Conservation (phyloP, 2,888 invertebrate genomes). For the Geotrupes spiniger region DNA sequence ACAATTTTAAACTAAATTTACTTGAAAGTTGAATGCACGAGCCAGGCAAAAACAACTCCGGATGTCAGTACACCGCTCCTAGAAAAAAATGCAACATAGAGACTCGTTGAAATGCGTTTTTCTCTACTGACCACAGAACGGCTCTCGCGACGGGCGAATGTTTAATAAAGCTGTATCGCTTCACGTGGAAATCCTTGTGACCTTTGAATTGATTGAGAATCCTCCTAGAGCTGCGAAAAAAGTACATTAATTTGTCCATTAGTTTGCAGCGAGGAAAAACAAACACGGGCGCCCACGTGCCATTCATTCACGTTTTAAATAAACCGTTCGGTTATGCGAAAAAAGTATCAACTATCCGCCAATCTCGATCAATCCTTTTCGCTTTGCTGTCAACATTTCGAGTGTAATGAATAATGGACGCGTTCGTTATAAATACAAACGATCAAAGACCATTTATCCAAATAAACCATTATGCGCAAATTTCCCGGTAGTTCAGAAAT, state of each 20-base stretch:
- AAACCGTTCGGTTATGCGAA: conserved; percentile 7
- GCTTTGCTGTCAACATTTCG: too few species aligned
- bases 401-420: conserved; percentile 1
- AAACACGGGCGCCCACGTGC: too few species aligned
- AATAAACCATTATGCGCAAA: conserved; percentile 4
- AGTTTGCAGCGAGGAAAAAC: too few species aligned
- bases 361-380: too few species aligned
- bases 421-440: not conserved
- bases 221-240: conserved; percentile 38
- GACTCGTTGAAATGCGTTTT: not conserved
- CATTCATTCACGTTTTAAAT: too few species aligned
- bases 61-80: conserved; percentile 32
- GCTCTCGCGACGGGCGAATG: conserved; percentile 39
- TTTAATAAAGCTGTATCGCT: conserved; percentile 38
- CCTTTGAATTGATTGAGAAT: conserved; percentile 35
- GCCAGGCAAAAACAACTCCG: conserved; percentile 29
- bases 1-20: conserved; percentile 17
- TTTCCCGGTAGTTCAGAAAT: conserved; percentile 9
- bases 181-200: conserved; percentile 36
- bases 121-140: conserved; percentile 38
- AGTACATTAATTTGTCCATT: too few species aligned
- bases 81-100: conserved; percentile 10
- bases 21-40: conserved; percentile 26
- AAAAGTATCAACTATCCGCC: too few species aligned
- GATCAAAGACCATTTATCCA: conserved; percentile 10